Percentiles rank a stretch among this genome's conserved stretches.
These are phyloP conservation scores for Crambe crambe DNA, from an alignment of 37 sponge, comb jelly and placozoan genomes.

Conservation along the genomic window DNA sequence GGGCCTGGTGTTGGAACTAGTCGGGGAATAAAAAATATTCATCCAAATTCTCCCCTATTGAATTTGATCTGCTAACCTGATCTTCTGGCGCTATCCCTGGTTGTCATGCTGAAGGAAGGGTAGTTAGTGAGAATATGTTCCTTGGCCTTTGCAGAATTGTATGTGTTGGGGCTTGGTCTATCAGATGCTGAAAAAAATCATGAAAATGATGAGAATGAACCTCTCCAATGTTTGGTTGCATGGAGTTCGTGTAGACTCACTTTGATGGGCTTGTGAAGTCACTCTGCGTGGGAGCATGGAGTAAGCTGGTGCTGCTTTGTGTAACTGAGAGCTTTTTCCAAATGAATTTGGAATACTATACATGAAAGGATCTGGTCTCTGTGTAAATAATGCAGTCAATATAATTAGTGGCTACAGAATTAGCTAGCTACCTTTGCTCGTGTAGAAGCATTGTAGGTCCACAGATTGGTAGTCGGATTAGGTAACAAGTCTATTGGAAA, in stretches of 20 bases:
- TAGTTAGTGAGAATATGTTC: neutral
- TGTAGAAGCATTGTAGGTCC: slow-evolving; percentile 26
- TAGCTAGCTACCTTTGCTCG: slow-evolving; percentile 21
- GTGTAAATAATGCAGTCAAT: too few relatives aligned
- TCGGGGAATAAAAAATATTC: neutral
- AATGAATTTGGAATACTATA: slow-evolving; percentile 37
- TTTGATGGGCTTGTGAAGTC: neutral
- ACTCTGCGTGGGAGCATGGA: slow-evolving; percentile 22
- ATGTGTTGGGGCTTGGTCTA: slow-evolving; percentile 42
- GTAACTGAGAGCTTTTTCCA: slow-evolving; percentile 26
- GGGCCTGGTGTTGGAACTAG: slow-evolving; percentile 61
- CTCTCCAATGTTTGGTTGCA: neutral
- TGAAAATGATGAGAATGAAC: neutral
- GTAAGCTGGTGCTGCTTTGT: slow-evolving; percentile 47
- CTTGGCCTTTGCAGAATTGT: slow-evolving; percentile 13
- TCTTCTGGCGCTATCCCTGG: neutral
- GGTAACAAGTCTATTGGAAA: slow-evolving; percentile 22
- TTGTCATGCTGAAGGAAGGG: slow-evolving; percentile 52
- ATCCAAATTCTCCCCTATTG: neutral
- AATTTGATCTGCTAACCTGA: slow-evolving; percentile 3
- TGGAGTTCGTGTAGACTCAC: neutral
- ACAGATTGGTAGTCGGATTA: slow-evolving; percentile 11
- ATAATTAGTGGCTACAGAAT: too few relatives aligned
- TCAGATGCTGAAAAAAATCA: neutral
- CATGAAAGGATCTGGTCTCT: slow-evolving; percentile 38